Percentiles rank a stretch among this genome's conserved stretches.
Conservation (phyloP, 64 coral and sea anemone genomes). For the Montipora sp. region DNA sequence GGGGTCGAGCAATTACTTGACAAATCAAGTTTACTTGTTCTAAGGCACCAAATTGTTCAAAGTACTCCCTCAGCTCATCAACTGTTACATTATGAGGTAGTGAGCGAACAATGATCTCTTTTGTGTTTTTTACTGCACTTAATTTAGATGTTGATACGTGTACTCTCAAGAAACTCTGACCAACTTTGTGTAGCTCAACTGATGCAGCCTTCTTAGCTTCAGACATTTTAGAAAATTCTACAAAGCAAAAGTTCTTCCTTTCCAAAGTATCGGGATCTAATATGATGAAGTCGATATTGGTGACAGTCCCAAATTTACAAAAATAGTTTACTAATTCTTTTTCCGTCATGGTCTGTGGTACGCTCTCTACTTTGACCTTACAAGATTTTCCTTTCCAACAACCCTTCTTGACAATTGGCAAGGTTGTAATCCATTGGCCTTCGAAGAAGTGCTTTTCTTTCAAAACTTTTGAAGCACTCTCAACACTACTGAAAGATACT, state of each 20-base stretch:
- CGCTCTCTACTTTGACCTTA: conserved; percentile 1
- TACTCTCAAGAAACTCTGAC: background rate
- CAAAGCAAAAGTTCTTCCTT: conserved; percentile 9
- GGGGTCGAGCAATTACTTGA: background rate
- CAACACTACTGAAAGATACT: background rate
- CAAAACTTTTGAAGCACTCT: background rate
- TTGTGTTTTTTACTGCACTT: background rate
- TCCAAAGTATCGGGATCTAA: background rate
- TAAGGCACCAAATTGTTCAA: conserved; percentile 16
- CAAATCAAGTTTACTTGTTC: conserved; percentile 1
- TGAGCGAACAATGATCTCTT: conserved; percentile 1
- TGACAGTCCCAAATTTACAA: conserved; percentile 7
- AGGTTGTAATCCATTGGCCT: conserved; percentile 1
- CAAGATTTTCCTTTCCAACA: background rate
- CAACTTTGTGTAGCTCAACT: background rate
- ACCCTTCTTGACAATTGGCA: background rate
- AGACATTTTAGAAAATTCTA: background rate
- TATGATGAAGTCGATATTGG: conserved; percentile 4
- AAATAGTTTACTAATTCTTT: background rate
- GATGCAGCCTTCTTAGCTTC: background rate
- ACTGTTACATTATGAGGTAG: conserved; percentile 6
- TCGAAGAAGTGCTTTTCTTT: conserved; percentile 24
- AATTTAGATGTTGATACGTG: background rate
- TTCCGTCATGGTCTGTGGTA: background rate
- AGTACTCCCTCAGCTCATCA: background rate